Evolutionary conservation across 1,140 invertebrate genomes (phyloP), one percentile per base, ranked within the genome.

Genomic region (Cyphomyrmex costatus): DNA sequence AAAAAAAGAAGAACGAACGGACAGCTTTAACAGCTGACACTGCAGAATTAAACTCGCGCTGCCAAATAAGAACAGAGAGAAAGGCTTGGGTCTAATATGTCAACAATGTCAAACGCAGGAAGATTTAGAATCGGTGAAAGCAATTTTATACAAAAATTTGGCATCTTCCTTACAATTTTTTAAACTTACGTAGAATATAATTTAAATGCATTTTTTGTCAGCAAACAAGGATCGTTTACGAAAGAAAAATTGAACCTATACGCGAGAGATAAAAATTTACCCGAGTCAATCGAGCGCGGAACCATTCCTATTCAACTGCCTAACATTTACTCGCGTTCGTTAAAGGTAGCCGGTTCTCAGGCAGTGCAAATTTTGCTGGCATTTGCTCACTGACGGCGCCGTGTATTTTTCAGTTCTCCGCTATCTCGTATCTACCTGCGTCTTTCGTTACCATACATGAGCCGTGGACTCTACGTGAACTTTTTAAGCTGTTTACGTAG

Each of bases 401-500:
- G 66, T 30, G 66, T 33, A 74, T 60, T 73, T 82, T 83, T 73
- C 79, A 27, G 36, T 14, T 24, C 65, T 19, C 33, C 10, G 53
- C 19, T 60, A 83, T 83, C 53, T 83, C 36, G 12, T 42, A 49
- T 60, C 46, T 33, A 46, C 10, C 14, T 24, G 36, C n/a, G 78
- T 73, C 79, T 73, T 27, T 7, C 71, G 36, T 70, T 51, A 30
- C 24, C 16, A n/a, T n/a, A 77, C 42, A 58, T 42, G 49, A 58
- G 30, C 24, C 24, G 42, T 24, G 65, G 51, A 61, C 46, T 79
- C 42, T 60, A 74, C 21, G 71, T 66, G 53, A 86, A 89, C 78
- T 84, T 87, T 86, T 78, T 87, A 84, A 89, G 86, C 87, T 76
- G 71, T 87, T 84, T 78, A 86, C 65, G 14, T 56, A 84, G 49